These are phyloP conservation scores for Blennius ocellaris DNA, from an alignment of 2,113 vertebrate genomes.

Conservation along the genomic window DNA sequence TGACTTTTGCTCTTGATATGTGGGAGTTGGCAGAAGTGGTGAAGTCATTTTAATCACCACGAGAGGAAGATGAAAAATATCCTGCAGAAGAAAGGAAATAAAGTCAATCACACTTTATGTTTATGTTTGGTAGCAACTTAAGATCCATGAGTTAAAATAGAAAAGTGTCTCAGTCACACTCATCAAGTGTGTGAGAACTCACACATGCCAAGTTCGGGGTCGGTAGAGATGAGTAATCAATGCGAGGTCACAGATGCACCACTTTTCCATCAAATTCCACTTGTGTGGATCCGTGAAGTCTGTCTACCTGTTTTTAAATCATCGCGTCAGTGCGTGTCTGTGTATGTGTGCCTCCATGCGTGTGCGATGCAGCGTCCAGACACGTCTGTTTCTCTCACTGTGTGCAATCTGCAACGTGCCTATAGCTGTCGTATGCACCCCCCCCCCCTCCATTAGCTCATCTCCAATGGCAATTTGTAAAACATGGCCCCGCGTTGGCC, in stretches of 20 bases:
- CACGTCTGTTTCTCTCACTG: conserved; percentile 75
- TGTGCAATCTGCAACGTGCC: conserved; percentile 79
- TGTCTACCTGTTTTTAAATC: conserved; percentile 28
- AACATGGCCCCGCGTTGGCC: conserved; percentile 75
- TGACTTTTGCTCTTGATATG: too few species aligned
- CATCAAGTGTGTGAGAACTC: not conserved
- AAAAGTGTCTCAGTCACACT: not conserved
- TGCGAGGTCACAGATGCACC: conserved; percentile 32
- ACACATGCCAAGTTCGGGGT: conserved; percentile 18
- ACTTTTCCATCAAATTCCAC: conserved; percentile 26
- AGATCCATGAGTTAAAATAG: not conserved
- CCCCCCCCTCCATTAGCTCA: conserved; percentile 52
- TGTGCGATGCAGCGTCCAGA: conserved; percentile 63
- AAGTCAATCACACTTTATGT: too few species aligned
- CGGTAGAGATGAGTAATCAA: conserved; percentile 32
- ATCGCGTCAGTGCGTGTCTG: not conserved
- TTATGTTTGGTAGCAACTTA: too few species aligned
- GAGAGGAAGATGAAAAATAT: too few species aligned
- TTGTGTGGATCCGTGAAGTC: conserved; percentile 1
- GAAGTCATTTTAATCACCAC: too few species aligned
- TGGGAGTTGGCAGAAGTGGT: too few species aligned
- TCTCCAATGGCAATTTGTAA: conserved; percentile 80
- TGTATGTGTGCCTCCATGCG: conserved; percentile 38
- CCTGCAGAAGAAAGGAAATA: too few species aligned
- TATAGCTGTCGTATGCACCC: conserved; percentile 51